phyloP scores from a whole-genome alignment of 2,113 vertebrate genomes.

The Lota lota region DNA sequence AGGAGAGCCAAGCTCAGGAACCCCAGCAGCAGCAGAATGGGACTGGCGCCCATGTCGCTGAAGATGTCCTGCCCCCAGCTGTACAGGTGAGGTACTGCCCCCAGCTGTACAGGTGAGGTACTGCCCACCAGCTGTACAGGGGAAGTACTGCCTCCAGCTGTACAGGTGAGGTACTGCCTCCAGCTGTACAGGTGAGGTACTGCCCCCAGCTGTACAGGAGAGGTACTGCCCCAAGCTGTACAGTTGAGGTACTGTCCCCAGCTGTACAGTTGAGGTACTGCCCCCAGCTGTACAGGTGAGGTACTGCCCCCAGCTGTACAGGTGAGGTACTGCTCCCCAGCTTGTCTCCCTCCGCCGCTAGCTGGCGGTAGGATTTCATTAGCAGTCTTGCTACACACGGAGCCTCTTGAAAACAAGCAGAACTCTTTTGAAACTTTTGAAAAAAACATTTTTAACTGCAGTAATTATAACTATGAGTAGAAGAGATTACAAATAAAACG shows the following conservation, averaged over 20 bases:
- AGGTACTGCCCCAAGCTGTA: slow-evolving; percentile 64
- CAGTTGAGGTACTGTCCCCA: slow-evolving; percentile 57
- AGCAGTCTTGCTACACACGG: no score
- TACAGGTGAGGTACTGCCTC: slow-evolving; percentile 83
- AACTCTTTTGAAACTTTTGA: no score
- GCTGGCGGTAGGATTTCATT: no score
- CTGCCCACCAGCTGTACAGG: slow-evolving; percentile 55
- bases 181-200: slow-evolving; percentile 55
- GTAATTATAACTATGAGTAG: no score
- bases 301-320: neutral
- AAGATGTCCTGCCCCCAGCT: slow-evolving; percentile 84
- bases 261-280: slow-evolving; percentile 5
- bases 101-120: slow-evolving; percentile 58
- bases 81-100: slow-evolving; percentile 17
- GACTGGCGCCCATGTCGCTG: slow-evolving; percentile 70
- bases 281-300: neutral
- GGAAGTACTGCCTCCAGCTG: slow-evolving; percentile 68
- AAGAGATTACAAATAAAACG: no score
- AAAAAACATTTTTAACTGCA: no score
- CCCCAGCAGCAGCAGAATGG: slow-evolving; percentile 74
- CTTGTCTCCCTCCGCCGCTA: no score
- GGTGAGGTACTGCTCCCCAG: slow-evolving; percentile 58
- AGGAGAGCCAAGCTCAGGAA: slow-evolving; percentile 74
- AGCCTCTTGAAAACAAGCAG: no score
- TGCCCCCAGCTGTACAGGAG: slow-evolving; percentile 62